phyloP scores from a whole-genome alignment of 2,888 invertebrate species.

The Zelleria hepariella region DNA sequence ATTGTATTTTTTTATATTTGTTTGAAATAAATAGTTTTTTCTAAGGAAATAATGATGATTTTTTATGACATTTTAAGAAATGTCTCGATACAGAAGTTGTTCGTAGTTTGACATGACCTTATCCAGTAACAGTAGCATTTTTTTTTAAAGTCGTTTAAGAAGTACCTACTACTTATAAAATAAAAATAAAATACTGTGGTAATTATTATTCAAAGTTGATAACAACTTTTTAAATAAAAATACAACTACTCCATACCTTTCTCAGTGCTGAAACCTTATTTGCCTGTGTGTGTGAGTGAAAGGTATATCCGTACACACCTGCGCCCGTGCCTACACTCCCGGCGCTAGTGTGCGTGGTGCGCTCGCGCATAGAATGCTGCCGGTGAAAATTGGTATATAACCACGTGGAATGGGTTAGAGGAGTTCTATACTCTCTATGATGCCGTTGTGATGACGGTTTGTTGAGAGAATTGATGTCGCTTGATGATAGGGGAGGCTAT shows the following conservation, averaged over 20 bases:
- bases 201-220: too few species aligned
- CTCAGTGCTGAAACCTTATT: constrained; percentile 19
- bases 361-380: constrained; percentile 40
- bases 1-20: too few species aligned
- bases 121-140: too few species aligned
- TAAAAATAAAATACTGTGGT: too few species aligned
- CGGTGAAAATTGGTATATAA: constrained; percentile 60
- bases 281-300: constrained; percentile 48
- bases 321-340: constrained; percentile 28
- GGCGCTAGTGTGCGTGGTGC: constrained; percentile 36
- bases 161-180: too few species aligned
- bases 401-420: constrained; percentile 27
- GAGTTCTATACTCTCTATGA: neutral
- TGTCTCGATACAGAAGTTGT: too few species aligned
- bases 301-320: constrained; percentile 45
- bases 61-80: too few species aligned
- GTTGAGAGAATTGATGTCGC: neutral
- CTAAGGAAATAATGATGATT: too few species aligned
- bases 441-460: neutral
- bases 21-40: too few species aligned
- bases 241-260: constrained; percentile 25
- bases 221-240: constrained; percentile 1
- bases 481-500: neutral
- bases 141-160: too few species aligned
- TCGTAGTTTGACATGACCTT: too few species aligned